Base-by-base conservation (phyloP, 2,113 vertebrate genomes). In the Psittacus erithacus region DNA sequence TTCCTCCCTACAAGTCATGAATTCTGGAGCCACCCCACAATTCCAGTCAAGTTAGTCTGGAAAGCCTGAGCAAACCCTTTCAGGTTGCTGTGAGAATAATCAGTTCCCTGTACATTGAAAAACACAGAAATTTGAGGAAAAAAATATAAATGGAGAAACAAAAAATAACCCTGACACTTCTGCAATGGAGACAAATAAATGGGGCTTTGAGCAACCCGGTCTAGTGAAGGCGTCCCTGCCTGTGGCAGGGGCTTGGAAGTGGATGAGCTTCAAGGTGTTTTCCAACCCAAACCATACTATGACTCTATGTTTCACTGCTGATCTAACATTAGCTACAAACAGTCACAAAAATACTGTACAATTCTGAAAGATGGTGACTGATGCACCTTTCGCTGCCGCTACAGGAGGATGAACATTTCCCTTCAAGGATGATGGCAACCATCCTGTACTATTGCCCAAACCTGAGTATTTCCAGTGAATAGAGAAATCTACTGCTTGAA, bases 301-400 rank as follows among this genome's bases (percentile, higher is more conserved):
- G 57, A 33, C 33, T 59, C 13, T 23, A 8, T 2, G 3, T 49
- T 87, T 63, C 3, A 1, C 23, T 78, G 38, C 31, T n/a, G 44
- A 65, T 35, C 11, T 69, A 64, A 62, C 2, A 10, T 41, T 44
- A 77, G 19, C 46, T 47, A 46, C 0, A 0, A 89, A 38, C 3
- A 38, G 55, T 22, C 17, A 60, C 0, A 2, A 75, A 71, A 93
- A 79, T 5, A 69, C 3, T 0, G 0, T 10, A 39, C 19, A 57
- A 6, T 47, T 74, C 57, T 84, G 47, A 43, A 88, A 86, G 78
- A 35, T 1, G 10, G 35, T 73, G 65, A 53, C 19, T 28, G 60
- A 71, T 31, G 19, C 17, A 44, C 55, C 35, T 67, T 50, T 15
- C 28, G 17, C 31, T 2, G 20, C 74, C 80, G 52, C 74, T 76